phyloP scores from a whole-genome alignment of 2,113 vertebrate species.

The Hippotragus niger region DNA sequence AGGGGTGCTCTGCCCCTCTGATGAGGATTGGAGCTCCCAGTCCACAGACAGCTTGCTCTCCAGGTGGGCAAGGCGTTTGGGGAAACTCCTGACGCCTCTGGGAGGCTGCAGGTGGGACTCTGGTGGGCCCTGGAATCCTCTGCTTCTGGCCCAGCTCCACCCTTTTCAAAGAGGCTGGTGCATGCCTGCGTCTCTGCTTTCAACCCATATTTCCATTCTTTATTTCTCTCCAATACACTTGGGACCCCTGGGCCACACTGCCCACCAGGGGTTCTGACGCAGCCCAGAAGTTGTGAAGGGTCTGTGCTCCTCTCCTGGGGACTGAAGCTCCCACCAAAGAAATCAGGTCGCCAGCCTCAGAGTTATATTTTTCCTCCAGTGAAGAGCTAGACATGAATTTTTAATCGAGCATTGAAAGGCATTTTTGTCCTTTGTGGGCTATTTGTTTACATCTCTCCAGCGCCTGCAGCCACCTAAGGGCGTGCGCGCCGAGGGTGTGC shows the following conservation, averaged over 20 bases:
- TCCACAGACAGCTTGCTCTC: background rate
- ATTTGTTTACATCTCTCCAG: background rate
- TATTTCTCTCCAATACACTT: no score
- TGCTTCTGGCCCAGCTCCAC: background rate
- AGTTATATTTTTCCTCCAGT: background rate
- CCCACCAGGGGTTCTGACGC: rapidly evolving
- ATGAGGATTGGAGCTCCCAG: rapidly evolving
- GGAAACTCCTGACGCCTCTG: background rate
- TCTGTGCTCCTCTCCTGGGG: background rate
- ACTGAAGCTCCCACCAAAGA: background rate
- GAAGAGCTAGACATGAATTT: background rate
- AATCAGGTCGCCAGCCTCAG: background rate
- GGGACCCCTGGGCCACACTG: background rate
- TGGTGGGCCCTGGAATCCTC: rapidly evolving
- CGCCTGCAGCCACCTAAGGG: background rate
- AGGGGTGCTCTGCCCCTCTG: rapidly evolving
- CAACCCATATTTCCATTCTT: rapidly evolving
- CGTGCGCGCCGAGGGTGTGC: rapidly evolving
- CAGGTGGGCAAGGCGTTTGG: rapidly evolving
- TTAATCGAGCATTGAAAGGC: background rate
- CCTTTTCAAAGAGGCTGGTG: rapidly evolving
- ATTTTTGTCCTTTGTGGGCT: background rate
- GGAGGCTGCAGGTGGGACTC: background rate
- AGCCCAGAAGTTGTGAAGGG: background rate
- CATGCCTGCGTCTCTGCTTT: rapidly evolving